A percentile compares a stretch with the other conserved stretches of the same genome.
phyloP scores from a whole-genome alignment of 2,113 vertebrate genomes.

The Pycnonotus jocosus region DNA sequence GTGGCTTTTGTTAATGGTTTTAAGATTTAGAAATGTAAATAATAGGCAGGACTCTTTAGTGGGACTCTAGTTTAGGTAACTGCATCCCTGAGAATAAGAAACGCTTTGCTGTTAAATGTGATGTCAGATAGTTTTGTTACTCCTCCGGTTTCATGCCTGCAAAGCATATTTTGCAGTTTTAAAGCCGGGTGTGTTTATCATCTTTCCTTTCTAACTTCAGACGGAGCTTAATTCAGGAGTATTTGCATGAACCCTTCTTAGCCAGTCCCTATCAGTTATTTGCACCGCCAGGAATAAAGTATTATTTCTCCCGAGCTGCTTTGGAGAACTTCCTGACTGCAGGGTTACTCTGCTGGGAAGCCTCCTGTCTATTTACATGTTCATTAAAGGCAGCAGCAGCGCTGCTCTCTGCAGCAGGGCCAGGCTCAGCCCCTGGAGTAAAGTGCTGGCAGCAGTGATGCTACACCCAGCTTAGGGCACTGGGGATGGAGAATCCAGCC shows the following conservation, averaged over 20 bases:
- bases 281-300: slow-evolving; percentile 55
- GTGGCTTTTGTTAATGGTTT: slow-evolving; percentile 82
- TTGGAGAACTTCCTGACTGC: slow-evolving; percentile 50
- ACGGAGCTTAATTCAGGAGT: slow-evolving; percentile 65
- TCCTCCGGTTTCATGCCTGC: slow-evolving; percentile 62
- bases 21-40: slow-evolving; percentile 80
- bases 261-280: slow-evolving; percentile 60
- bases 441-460: neutral
- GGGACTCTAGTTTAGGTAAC: slow-evolving; percentile 67
- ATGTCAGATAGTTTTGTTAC: slow-evolving; percentile 67
- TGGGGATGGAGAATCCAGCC: slow-evolving; percentile 52
- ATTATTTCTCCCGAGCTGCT: slow-evolving; percentile 63
- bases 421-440: slow-evolving; percentile 12
- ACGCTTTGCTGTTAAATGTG: slow-evolving; percentile 56
- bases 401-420: neutral
- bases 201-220: slow-evolving; percentile 69
- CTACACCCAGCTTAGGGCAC: slow-evolving; percentile 15
- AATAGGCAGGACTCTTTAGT: slow-evolving; percentile 75
- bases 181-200: slow-evolving; percentile 69
- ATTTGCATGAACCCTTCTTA: slow-evolving; percentile 72
- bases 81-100: slow-evolving; percentile 44
- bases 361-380: slow-evolving; percentile 51
- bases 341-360: neutral
- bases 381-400: slow-evolving; percentile 43
- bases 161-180: slow-evolving; percentile 70